These are phyloP conservation scores for Hermatobates lingyangjiaoensis DNA, from an alignment of 1,140 invertebrate species.

Conservation along the genomic window DNA sequence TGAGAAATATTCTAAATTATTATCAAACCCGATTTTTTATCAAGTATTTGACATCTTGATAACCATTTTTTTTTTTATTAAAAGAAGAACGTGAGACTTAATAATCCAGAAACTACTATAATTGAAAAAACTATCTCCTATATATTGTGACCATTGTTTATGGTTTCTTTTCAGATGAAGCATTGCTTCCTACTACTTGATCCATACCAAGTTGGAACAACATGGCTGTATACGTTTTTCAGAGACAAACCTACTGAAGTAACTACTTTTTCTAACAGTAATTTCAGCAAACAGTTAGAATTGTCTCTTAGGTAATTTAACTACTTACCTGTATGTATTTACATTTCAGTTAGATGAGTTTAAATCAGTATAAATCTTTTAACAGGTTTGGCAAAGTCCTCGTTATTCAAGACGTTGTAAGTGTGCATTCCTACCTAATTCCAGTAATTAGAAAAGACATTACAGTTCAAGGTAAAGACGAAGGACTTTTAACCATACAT, in stretches of 20 bases:
- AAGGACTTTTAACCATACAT: no score
- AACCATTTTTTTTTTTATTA: no score
- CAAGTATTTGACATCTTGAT: no score
- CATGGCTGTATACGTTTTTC: constrained; percentile 63
- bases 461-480: constrained; percentile 39
- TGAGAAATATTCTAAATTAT: no score
- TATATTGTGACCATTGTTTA: no score
- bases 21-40: no score
- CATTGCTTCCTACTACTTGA: constrained; percentile 65
- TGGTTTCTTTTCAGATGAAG: constrained; percentile 30
- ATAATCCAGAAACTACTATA: no score
- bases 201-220: constrained; percentile 61
- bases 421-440: constrained; percentile 42
- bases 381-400: constrained; percentile 80
- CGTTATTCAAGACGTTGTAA: constrained; percentile 61
- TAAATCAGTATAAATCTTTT: constrained; percentile 1
- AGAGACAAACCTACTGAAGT: constrained; percentile 45
- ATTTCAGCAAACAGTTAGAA: constrained; percentile 67
- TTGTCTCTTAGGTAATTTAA: constrained; percentile 43
- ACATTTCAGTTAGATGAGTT: neutral
- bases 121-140: no score
- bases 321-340: constrained; percentile 3
- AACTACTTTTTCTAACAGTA: constrained; percentile 55
- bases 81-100: no score
- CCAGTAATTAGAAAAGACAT: constrained; percentile 47